Conservation (phyloP, 2,797 vertebrate species). For the Notamacropus eugenii region DNA sequence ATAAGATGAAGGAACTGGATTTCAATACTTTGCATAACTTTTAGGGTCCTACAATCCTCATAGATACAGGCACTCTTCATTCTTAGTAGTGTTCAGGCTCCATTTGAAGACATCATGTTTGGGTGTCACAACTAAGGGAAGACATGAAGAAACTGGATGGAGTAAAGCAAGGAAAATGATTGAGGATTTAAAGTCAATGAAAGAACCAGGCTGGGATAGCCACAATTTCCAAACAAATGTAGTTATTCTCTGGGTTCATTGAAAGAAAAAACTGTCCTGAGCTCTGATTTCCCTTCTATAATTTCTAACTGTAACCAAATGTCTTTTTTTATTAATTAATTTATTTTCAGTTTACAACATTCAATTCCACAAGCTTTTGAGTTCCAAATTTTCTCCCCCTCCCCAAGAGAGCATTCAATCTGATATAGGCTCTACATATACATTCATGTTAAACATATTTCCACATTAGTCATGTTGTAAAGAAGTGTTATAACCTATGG, state of each 20-base stretch:
- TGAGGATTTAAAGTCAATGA: background rate
- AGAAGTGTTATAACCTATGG: too few relatives aligned
- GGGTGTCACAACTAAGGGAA: background rate
- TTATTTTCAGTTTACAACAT: too few relatives aligned
- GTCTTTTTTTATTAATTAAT: too few relatives aligned
- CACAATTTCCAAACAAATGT: background rate
- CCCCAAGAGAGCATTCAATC: too few relatives aligned
- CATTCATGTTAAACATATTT: too few relatives aligned
- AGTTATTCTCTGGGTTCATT: background rate
- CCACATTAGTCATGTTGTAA: too few relatives aligned
- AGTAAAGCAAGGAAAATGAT: background rate
- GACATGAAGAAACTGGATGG: background rate
- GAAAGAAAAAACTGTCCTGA: too few relatives aligned
- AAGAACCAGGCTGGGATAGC: background rate
- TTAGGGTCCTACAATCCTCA: background rate
- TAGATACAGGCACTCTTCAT: background rate
- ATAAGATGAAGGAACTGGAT: slow-evolving; percentile 14
- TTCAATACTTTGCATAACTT: background rate
- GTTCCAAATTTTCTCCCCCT: too few relatives aligned
- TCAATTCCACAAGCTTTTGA: too few relatives aligned
- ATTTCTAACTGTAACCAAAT: too few relatives aligned
- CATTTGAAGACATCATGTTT: background rate
- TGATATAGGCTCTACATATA: too few relatives aligned
- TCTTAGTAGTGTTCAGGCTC: background rate
- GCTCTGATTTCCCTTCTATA: background rate